phyloP scores from a whole-genome alignment of 2,113 vertebrate genomes.

The Aix galericulata region DNA sequence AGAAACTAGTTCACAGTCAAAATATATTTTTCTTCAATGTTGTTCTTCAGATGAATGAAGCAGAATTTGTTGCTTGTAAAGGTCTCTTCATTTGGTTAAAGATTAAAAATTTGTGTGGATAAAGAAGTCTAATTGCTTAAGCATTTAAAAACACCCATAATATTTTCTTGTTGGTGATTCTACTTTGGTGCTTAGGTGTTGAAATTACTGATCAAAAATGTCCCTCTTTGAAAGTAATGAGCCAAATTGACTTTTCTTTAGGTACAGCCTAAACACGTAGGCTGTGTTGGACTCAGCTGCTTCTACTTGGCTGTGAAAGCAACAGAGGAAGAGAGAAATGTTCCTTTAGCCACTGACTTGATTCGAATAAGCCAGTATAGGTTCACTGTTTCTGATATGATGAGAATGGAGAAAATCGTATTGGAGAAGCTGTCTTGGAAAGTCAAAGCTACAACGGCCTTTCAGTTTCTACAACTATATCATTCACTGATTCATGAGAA shows the following conservation, averaged over 20 bases:
- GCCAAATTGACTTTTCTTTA: constrained; percentile 44
- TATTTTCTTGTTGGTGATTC: not conserved
- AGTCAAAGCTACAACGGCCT: constrained; percentile 88
- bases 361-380: constrained; percentile 95
- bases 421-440: constrained; percentile 93
- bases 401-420: constrained; percentile 98
- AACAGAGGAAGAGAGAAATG: constrained; percentile 89
- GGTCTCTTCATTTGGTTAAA: not conserved
- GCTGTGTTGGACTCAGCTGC: constrained; percentile 94
- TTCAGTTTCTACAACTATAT: constrained; percentile 89
- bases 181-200: not conserved
- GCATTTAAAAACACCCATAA: not conserved
- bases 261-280: constrained; percentile 96
- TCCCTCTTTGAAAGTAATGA: not conserved
- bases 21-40: not conserved
- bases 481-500: constrained; percentile 82
- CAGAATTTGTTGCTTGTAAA: not conserved
- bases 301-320: constrained; percentile 94
- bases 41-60: not conserved
- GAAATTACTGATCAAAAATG: not conserved
- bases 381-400: constrained; percentile 94
- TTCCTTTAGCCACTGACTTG: constrained; percentile 89
- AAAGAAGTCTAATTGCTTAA: not conserved
- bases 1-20: not conserved
- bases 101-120: not conserved